These are phyloP conservation scores for Choreutis nemorana DNA, from an alignment of 2,888 invertebrate species.

Conservation along the genomic window DNA sequence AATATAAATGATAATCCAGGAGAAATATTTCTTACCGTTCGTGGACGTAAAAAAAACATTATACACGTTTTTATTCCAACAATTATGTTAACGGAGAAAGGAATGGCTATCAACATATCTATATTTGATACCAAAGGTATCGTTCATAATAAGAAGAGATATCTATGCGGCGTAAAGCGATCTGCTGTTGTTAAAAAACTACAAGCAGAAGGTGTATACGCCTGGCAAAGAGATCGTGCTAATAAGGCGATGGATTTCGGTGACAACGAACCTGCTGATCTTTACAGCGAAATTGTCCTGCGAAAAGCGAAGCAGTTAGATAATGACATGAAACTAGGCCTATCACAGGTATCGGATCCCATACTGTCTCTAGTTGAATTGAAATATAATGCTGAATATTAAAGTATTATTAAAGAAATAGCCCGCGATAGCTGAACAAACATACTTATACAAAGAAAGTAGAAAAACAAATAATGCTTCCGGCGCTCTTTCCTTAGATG, in stretches of 20 bases:
- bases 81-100: neutral
- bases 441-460: too few relatives aligned
- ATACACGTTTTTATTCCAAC: neutral
- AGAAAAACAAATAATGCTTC: too few relatives aligned
- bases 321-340: neutral
- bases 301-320: neutral
- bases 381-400: neutral
- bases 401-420: neutral
- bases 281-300: neutral
- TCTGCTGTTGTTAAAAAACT: neutral
- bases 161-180: neutral
- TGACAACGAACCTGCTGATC: neutral
- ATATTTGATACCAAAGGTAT: neutral
- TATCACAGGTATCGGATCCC: neutral
- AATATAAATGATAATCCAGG: neutral
- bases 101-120: neutral
- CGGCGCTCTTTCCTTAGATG: too few relatives aligned
- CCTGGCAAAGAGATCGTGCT: neutral
- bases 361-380: neutral
- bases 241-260: neutral
- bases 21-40: neutral
- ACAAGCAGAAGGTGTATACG: neutral
- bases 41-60: neutral
- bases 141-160: neutral
- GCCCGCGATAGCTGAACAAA: too few relatives aligned